Base-by-base conservation (phyloP, 2,797 vertebrate genomes). In the Helostoma temminkii region DNA sequence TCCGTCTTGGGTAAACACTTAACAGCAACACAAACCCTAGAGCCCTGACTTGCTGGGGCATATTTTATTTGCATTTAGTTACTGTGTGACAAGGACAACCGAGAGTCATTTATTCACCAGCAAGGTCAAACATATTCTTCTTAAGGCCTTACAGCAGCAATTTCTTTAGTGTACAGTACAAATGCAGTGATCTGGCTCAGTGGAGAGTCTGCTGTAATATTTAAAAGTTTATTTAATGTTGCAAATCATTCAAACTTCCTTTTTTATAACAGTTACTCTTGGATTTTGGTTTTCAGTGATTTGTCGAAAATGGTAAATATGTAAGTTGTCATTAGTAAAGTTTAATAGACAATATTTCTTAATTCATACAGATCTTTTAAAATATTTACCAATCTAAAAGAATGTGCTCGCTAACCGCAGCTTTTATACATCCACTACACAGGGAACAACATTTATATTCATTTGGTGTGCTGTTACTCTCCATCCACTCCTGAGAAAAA, bases 51-150 rank as follows among this genome's bases (percentile, higher is more conserved):
- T 9, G 21, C 70, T 47, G 37, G 43, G 56, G 55, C 61, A 34
- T n/a, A 22, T 15, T 58, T 41, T 68, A 58, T 86, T 87, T 86
- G 72, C 58, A 56, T 77, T 73, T 59, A 53, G 87, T 89, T 76
- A 84, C 74, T 81, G 68, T 87, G 62, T 84, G 61, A 86, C 67
- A 48, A 76, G 49, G 37, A 70, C 43, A 64, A 62, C 39, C 53
- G 36, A 7, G 30, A 85, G 80, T 84, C 61, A 84, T 26, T 85
- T 39, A 87, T 86, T 89, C 69, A 84, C 76, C 52, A 39, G 53
- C 66, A 78, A 84, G 67, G 82, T 86, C 67, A 82, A 70, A 53
- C 7, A 26, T 10, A 39, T 54, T 66, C 42, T 55, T 59, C 47
- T 60, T 22, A 32, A 79, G 39, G 22, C 37, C 39, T 39, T 9